A percentile compares a stretch with the other conserved stretches of the same genome.
Evolutionary conservation across 2,888 invertebrate genomes (phyloP).

Genomic region (Neoascia interrupta): DNA sequence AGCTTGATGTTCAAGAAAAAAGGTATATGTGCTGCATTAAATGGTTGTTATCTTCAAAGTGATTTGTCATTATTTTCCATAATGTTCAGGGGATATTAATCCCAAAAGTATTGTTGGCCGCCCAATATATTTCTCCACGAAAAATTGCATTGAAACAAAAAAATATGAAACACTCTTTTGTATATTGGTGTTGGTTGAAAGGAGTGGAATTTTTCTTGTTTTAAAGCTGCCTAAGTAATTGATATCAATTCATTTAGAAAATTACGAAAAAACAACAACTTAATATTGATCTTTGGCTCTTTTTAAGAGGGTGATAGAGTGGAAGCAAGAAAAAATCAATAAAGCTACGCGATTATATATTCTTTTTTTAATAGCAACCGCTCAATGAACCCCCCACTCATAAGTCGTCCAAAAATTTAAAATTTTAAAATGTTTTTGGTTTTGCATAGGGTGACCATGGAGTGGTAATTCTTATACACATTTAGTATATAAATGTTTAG

Average conservation of each 20-base stretch:
- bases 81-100: constrained; percentile 61
- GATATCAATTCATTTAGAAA: constrained; percentile 70
- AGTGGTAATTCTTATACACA: constrained; percentile 7
- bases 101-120: constrained; percentile 21
- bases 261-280: constrained; percentile 53
- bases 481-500: too few relatives aligned
- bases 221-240: constrained; percentile 68
- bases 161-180: too few relatives aligned
- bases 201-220: constrained; percentile 42
- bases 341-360: constrained; percentile 29
- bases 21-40: constrained; percentile 65
- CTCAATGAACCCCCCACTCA: constrained; percentile 54
- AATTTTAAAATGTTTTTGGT: constrained; percentile 4
- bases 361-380: constrained; percentile 14
- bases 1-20: constrained; percentile 45
- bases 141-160: too few relatives aligned
- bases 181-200: background rate
- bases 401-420: constrained; percentile 36
- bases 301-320: background rate
- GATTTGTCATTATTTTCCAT: constrained; percentile 70
- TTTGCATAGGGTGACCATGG: constrained; percentile 22
- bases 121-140: constrained; percentile 2
- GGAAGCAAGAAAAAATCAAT: constrained; percentile 49
- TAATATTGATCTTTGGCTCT: constrained; percentile 65
- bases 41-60: constrained; percentile 67